Evolutionary conservation across 2,113 vertebrate genomes (phyloP), one percentile per base, ranked within the genome.

Genomic region (Perca flavescens): DNA sequence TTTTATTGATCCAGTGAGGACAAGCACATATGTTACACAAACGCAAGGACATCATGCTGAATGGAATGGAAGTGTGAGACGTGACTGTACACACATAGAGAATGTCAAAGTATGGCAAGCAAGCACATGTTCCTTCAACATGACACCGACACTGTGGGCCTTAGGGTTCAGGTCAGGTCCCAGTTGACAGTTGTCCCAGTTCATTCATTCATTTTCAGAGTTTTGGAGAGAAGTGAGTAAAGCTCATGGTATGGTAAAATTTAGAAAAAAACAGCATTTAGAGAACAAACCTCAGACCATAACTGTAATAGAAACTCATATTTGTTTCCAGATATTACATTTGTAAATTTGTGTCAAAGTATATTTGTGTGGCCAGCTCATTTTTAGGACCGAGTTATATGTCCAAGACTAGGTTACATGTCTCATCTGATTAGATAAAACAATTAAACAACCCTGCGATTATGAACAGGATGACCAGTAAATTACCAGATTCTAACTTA

Each of bases 131-230:
- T 8, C 21, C 19, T 57, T 36, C 25, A 49, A 8, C 11, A 22
- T 63, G 52, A 52, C 50, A n/a, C 9, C 1, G 2, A 74, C 17
- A 25, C 6, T 43, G 21, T 46, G 15, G 6, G 34, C 17, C 36
- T 78, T 3, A 43, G 54, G 60, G 64, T 66, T 84, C 62, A 80
- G 62, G 47, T 57, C 77, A 68, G 64, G 49, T 31, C 50, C 40
- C 14, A 66, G 46, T 16, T 57, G 14, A n/a, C n/a, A n/a, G n/a
- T n/a, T n/a, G 49, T 31, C 50, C 40, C 14, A 66, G 46, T 16
- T 70, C 34, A 54, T 78, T 70, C 12, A 52, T 36, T 65, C 36
- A 16, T 43, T 56, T 22, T 40, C 31, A 64, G 25, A 46, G 25
- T 58, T 57, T 46, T 25, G 50, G 43, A 64, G 46, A 43, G 15